phyloP scores from a whole-genome alignment of 2,888 invertebrate genomes.

The Chydorus sphaericus region DNA sequence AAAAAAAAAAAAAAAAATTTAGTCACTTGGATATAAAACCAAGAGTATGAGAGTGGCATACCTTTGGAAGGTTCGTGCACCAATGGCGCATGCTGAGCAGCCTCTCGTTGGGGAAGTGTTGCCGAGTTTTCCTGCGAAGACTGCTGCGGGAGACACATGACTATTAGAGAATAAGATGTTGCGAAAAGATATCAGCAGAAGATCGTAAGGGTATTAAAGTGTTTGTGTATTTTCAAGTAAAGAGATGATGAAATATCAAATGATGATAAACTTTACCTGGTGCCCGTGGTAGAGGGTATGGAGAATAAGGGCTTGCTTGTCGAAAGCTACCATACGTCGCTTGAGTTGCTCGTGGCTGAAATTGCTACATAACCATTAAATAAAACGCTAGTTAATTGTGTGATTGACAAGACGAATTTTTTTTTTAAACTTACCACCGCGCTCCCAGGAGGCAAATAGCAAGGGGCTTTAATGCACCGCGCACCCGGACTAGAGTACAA shows the following conservation, averaged over 20 bases:
- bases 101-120: constrained; percentile 22
- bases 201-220: background rate
- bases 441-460: background rate
- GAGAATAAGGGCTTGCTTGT: background rate
- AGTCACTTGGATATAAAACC: too few species aligned
- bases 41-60: too few species aligned
- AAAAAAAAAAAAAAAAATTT: background rate
- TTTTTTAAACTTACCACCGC: background rate
- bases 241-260: too few species aligned
- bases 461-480: background rate
- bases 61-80: background rate
- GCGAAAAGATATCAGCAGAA: too few species aligned
- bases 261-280: too few species aligned
- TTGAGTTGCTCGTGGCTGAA: background rate
- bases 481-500: background rate
- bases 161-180: too few species aligned
- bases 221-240: background rate
- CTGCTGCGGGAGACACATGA: too few species aligned
- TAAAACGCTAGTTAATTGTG: background rate
- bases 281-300: background rate
- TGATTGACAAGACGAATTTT: too few species aligned
- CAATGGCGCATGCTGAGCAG: background rate
- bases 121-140: constrained; percentile 27
- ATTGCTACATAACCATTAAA: background rate
- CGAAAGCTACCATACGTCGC: background rate